Conservation (phyloP, 2,888 invertebrate species). For the Oxystoma pomonae region DNA sequence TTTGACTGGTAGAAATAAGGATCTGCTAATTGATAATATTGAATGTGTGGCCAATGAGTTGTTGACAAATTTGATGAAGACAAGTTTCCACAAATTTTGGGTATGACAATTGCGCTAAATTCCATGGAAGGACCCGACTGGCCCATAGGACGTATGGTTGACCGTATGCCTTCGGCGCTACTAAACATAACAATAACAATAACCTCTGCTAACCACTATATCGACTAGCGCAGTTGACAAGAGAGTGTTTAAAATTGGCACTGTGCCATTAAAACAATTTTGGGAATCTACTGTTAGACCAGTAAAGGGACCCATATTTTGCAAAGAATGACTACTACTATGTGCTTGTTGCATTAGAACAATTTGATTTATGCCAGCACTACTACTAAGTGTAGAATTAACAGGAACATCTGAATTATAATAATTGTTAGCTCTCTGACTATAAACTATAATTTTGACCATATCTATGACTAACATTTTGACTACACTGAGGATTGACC, state of each 20-base stretch:
- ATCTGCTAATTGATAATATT: neutral
- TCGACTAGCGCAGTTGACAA: neutral
- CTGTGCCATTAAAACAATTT: neutral
- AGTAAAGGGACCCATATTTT: neutral
- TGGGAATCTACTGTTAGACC: neutral
- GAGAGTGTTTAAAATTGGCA: neutral
- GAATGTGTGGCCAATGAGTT: neutral
- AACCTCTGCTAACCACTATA: neutral
- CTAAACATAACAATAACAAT: neutral
- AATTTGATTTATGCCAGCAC: neutral
- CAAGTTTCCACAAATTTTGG: neutral
- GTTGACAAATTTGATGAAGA: neutral
- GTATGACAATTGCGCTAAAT: neutral
- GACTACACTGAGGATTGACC: neutral
- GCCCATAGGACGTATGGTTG: neutral
- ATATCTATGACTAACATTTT: neutral
- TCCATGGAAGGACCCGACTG: neutral
- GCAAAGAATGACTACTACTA: neutral
- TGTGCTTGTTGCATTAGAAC: neutral
- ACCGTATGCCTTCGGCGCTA: neutral
- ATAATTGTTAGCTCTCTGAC: neutral
- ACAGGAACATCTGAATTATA: neutral
- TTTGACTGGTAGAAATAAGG: neutral
- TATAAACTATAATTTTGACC: neutral
- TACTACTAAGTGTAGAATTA: neutral